These are phyloP conservation scores for Cheilinus undulatus DNA, from an alignment of 2,113 vertebrate species.

Conservation along the genomic window DNA sequence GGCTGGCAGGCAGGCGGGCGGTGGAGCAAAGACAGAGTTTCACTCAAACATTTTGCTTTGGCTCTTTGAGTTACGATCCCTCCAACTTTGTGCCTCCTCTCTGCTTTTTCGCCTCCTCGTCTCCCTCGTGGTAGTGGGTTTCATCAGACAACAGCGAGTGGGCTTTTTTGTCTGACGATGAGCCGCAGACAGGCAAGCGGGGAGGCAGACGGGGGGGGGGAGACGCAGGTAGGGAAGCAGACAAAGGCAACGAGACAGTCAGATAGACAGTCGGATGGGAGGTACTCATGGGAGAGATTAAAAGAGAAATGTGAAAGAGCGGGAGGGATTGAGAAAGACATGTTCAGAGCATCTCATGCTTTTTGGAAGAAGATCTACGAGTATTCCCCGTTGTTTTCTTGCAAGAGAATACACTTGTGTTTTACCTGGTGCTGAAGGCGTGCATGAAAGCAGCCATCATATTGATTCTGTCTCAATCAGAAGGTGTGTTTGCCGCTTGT, in stretches of 20 bases:
- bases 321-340: constrained; percentile 45
- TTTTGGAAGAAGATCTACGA: constrained; percentile 36
- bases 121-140: constrained; percentile 58
- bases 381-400: constrained; percentile 59
- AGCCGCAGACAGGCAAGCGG: constrained; percentile 24
- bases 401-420: constrained; percentile 40
- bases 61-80: constrained; percentile 56
- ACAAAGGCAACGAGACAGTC: constrained; percentile 65
- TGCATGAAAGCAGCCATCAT: constrained; percentile 38
- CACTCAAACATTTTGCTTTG: constrained; percentile 64
- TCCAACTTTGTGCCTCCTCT: constrained; percentile 52
- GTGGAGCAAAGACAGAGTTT: constrained; percentile 63
- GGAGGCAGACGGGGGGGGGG: constrained; percentile 48
- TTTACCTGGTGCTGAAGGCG: constrained; percentile 51
- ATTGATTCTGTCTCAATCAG: constrained; percentile 48
- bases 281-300: constrained; percentile 67
- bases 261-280: constrained; percentile 60
- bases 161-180: constrained; percentile 55
- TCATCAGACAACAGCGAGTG: constrained; percentile 57
- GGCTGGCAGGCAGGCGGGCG: constrained; percentile 57
- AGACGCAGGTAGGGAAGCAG: constrained; percentile 56
- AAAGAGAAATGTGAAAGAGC: constrained; percentile 63
- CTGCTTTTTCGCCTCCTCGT: constrained; percentile 29
- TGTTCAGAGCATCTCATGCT: constrained; percentile 42
- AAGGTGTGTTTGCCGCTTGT: constrained; percentile 25